Percentiles rank a stretch among this genome's conserved stretches.
phyloP scores from a whole-genome alignment of 1,140 invertebrate species.

The Rhopalosiphum maidis region DNA sequence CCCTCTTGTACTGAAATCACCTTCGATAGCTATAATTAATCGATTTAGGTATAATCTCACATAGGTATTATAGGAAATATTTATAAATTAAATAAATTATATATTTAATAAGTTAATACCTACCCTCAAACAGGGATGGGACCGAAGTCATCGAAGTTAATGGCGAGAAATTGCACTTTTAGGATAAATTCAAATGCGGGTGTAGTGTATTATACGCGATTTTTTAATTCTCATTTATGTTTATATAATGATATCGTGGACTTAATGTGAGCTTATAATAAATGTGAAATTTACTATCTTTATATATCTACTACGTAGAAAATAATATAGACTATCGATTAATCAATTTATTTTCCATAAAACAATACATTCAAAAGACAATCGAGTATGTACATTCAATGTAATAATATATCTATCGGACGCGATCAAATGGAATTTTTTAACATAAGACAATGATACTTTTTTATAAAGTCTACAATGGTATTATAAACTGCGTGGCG shows the following conservation, averaged over 20 bases:
- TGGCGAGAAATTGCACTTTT: background rate
- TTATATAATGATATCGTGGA: background rate
- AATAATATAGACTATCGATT: background rate
- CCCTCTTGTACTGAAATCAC: no score
- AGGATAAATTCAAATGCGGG: background rate
- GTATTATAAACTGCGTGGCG: background rate
- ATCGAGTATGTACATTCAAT: background rate
- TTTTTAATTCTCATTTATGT: background rate
- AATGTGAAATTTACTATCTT: background rate
- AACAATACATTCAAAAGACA: background rate
- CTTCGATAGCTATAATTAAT: no score
- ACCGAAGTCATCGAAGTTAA: background rate
- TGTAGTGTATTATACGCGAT: background rate
- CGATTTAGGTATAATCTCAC: no score
- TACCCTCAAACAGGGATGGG: background rate
- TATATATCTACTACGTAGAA: background rate
- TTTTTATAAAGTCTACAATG: constrained; percentile 3
- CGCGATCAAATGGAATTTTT: background rate
- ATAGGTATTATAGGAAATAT: no score
- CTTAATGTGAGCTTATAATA: no score
- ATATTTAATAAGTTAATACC: no score
- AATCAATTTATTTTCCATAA: background rate
- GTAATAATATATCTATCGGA: background rate
- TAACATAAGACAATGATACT: background rate
- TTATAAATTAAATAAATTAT: no score